Conservation (phyloP, 2,113 vertebrate genomes). For the Oncorhynchus tshawytscha region DNA sequence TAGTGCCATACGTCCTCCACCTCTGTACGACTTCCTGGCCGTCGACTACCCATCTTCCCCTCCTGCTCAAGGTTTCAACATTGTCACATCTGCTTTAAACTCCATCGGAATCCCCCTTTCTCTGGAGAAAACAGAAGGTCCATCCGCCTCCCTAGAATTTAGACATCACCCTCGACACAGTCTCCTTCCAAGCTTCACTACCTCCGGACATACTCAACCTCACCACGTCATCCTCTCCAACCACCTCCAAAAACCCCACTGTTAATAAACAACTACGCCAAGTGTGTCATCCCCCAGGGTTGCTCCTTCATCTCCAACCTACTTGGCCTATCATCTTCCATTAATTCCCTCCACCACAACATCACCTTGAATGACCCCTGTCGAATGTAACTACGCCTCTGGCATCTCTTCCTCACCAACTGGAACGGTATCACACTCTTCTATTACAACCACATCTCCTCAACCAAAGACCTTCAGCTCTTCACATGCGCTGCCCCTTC, state of each 20-base stretch:
- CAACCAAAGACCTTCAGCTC: neutral
- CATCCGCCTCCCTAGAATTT: neutral
- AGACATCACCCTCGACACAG: neutral
- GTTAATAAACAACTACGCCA: neutral
- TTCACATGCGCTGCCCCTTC: neutral
- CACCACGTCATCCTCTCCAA: neutral
- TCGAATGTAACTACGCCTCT: neutral
- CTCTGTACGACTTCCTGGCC: too few relatives aligned
- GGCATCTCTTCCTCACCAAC: neutral
- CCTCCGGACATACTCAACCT: neutral
- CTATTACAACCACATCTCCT: neutral
- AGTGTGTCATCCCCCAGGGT: neutral
- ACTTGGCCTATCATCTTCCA: neutral
- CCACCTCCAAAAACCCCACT: neutral
- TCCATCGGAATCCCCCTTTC: too few relatives aligned
- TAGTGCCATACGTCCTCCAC: too few relatives aligned
- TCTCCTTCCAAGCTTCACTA: neutral
- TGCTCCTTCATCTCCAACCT: neutral
- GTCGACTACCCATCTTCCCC: too few relatives aligned
- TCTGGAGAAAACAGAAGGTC: too few relatives aligned
- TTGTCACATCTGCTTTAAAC: too few relatives aligned
- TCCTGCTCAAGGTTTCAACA: too few relatives aligned
- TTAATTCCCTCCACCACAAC: neutral
- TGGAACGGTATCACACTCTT: neutral
- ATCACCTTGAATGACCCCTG: neutral